phyloP scores from a whole-genome alignment of 2,797 vertebrate species.

The Lophius americanus region DNA sequence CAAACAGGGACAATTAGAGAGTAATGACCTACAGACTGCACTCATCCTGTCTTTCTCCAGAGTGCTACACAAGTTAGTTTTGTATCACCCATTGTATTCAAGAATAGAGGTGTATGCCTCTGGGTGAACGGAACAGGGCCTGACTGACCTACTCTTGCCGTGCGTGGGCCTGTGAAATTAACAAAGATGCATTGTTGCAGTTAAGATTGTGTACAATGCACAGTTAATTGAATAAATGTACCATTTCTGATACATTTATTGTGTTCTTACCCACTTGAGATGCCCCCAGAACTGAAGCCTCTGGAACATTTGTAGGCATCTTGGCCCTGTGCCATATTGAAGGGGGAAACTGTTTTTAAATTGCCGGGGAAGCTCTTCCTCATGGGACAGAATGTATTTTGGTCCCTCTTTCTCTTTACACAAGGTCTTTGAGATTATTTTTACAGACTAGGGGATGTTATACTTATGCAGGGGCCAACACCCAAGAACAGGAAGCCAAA shows the following conservation, averaged over 20 bases:
- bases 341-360: constrained; percentile 68
- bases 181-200: too few relatives aligned
- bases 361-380: constrained; percentile 70
- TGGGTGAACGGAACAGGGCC: neutral
- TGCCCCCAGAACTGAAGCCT: neutral
- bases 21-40: constrained; percentile 34
- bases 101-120: constrained; percentile 12
- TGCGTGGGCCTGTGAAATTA: neutral
- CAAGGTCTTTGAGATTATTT: constrained; percentile 88
- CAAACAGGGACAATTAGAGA: constrained; percentile 29
- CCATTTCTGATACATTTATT: neutral
- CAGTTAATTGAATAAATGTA: neutral
- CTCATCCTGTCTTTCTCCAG: constrained; percentile 10
- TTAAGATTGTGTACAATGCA: too few relatives aligned
- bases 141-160: neutral
- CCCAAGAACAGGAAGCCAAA: constrained; percentile 92
- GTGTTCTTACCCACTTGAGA: constrained; percentile 1
- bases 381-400: constrained; percentile 84
- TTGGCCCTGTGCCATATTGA: constrained; percentile 54
- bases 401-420: constrained; percentile 82
- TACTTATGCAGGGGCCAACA: constrained; percentile 80
- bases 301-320: constrained; percentile 19
- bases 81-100: constrained; percentile 26
- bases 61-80: constrained; percentile 25
- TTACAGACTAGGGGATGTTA: constrained; percentile 87